Evolutionary conservation across 2,797 vertebrate species (phyloP), one percentile per base, ranked within the genome.

Genomic region (Lutra lutra): DNA sequence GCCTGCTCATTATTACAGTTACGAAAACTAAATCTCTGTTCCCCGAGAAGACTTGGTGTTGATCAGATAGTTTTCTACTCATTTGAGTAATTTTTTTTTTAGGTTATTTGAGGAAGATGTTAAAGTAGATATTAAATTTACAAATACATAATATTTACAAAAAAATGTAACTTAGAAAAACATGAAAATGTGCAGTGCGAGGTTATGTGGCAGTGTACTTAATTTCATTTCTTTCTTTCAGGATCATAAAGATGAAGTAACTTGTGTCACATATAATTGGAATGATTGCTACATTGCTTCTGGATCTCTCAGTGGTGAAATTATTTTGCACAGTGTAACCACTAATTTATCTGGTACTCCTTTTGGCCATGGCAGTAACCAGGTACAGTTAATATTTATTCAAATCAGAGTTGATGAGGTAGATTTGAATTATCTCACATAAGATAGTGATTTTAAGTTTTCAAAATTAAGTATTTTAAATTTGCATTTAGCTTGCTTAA

Each of bases 201-300:
- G 18, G 7, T 86, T 89, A 86, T 84, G 18, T 48, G 15, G 23
- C 48, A 77, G n/a, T 89, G 12, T 87, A 40, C 60, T 95, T 54
- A 54, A 15, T 51, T 92, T 86, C 48, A 15, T 96, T 20, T 95
- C 68, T 96, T 20, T 95, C 68, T 87, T 95, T 77, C 96, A 99
- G 99, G 99, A 99, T 98, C 99, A 99, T 98, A 99, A 99, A 96
- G 99, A 99, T 93, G 99, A 99, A 98, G 99, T 99, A 89, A 99
- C 99, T 0, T 99, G 99, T 93, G 98, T 99, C 89, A 99, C 99
- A 13, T 99, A 99, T 95, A 99, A 99, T 92, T 98, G 99, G 98
- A 99, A 99, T 14, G 99, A 99, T 98, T 99, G 98, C 98, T 99
- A 99, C 93, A 58, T 99, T 78, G 99, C 99, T 60, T 99, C 99